Base-by-base conservation (phyloP, 1,140 invertebrate species). In the Leptopilina clavipes region DNA sequence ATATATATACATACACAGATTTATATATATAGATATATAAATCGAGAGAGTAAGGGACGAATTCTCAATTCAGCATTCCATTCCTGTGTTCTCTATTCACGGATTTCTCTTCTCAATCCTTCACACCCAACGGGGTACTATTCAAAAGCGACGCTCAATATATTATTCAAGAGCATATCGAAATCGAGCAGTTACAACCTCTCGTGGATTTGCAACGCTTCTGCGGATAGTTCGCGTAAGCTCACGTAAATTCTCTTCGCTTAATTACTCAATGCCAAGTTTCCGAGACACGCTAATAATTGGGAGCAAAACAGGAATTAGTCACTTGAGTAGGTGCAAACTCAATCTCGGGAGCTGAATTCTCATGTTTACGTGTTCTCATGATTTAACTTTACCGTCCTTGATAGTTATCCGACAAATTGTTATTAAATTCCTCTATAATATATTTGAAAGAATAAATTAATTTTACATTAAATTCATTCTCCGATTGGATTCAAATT, bases 141-240 rank as follows among this genome's bases (percentile, higher is more conserved):
- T 65, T 65, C 59, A 65, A 65, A 54, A 19, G 40, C 65, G 18
- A 71, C 43, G 74, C 54, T 75, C 65, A 31, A 75, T 75, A 75
- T 75, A 71, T 75, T 75, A 75, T 75, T 75, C 74, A 75, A 54
- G 43, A 44, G 74, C 59, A 65, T 65, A 65, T 65, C 59, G 59
- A 31, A 65, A 65, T 65, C 59, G 19, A 65, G 25, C 59, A 65
- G 59, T 31, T 65, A 65, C 59, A 65, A 65, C 59, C 10, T 18
- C 56, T 65, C 22, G 25, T 14, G 59, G 22, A 31, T 65, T 22
- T 31, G 59, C 22, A 22, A 65, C 19, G 59, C 59, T 65, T 40
- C 19, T 65, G 59, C 22, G 59, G 59, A 31, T 31, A 37, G 59
- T 25, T 65, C 22, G 22, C 22, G 22, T 65, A 31, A 25, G 59